A percentile compares a stretch with the other conserved stretches of the same genome.
Conservation (phyloP, 37 sponge, comb jelly and placozoan genomes). For the Theonella swinhoei region DNA sequence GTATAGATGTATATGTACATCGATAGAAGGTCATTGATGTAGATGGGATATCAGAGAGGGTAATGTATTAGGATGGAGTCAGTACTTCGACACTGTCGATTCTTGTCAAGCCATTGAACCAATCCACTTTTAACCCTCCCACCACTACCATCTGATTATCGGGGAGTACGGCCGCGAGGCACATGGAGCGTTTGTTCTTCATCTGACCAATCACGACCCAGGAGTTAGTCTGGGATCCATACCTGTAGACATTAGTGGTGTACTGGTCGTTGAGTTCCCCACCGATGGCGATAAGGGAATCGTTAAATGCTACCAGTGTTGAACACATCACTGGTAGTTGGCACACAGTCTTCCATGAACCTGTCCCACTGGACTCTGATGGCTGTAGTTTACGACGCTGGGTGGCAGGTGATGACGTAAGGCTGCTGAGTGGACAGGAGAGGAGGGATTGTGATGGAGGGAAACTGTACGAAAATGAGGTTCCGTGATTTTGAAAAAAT, state of each 20-base stretch:
- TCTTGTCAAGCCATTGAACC: too few relatives aligned
- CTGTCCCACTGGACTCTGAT: background rate
- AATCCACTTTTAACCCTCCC: background rate
- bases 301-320: background rate
- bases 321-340: background rate
- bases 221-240: background rate
- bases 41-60: too few relatives aligned
- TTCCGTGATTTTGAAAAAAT: background rate
- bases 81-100: too few relatives aligned
- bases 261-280: background rate
- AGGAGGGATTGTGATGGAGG: background rate
- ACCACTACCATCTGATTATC: background rate
- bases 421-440: background rate
- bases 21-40: too few relatives aligned
- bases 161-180: background rate
- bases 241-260: background rate
- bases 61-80: too few relatives aligned
- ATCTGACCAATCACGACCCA: background rate
- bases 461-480: too few relatives aligned
- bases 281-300: background rate
- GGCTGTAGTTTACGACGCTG: too few relatives aligned
- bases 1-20: too few relatives aligned
- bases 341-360: background rate
- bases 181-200: background rate
- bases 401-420: background rate